Percentiles rank a stretch among this genome's conserved stretches.
Evolutionary conservation across 35 echinoderm and acorn worm species (phyloP).

Genomic region (Apostichopus californicus): DNA sequence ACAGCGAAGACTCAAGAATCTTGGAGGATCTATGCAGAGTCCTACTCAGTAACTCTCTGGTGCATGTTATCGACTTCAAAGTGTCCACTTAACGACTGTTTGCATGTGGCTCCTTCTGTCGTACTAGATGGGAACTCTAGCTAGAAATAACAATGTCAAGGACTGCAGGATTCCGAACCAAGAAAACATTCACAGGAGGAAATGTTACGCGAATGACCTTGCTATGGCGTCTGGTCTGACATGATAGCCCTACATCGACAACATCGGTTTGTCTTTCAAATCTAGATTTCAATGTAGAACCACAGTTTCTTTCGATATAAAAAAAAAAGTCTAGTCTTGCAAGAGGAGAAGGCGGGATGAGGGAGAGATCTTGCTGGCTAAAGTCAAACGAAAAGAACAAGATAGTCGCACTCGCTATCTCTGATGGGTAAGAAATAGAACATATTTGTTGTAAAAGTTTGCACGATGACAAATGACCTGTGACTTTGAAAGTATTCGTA

Average conservation of each 20-base stretch:
- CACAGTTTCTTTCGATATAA: too few species aligned
- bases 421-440: too few species aligned
- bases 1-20: not conserved
- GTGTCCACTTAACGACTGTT: not conserved
- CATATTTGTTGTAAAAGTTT: too few species aligned
- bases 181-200: not conserved
- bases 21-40: not conserved
- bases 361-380: too few species aligned
- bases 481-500: too few species aligned
- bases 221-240: not conserved
- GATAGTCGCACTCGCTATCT: too few species aligned
- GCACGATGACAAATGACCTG: too few species aligned
- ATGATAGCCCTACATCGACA: not conserved
- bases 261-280: too few species aligned
- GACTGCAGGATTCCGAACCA: not conserved
- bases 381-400: too few species aligned
- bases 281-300: too few species aligned
- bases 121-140: not conserved
- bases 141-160: not conserved
- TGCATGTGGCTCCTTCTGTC: not conserved
- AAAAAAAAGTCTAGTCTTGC: too few species aligned
- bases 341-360: too few species aligned
- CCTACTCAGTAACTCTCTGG: not conserved
- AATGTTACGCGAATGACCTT: not conserved
- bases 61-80: not conserved